Conservation (phyloP, 2,797 vertebrate genomes). For the Agapornis canus region DNA sequence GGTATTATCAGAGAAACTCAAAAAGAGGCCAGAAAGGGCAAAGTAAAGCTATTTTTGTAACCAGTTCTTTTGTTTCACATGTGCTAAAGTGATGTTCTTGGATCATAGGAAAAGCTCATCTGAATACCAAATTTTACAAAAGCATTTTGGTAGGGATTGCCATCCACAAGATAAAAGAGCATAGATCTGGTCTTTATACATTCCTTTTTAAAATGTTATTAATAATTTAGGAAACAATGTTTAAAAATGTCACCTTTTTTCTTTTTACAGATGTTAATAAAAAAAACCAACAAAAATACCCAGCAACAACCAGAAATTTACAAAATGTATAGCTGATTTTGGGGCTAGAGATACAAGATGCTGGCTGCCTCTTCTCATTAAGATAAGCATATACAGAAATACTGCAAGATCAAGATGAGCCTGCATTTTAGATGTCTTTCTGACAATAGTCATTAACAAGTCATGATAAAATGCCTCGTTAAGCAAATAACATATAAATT, state of each 20-base stretch:
- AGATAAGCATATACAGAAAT: background rate
- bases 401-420: background rate
- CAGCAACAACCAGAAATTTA: background rate
- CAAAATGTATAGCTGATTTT: background rate
- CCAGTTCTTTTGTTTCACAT: background rate
- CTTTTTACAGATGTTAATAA: background rate
- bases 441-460: constrained; percentile 40
- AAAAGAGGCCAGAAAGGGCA: background rate
- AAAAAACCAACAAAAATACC: background rate
- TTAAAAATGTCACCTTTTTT: background rate
- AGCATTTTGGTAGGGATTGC: background rate
- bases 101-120: background rate
- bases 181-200: background rate
- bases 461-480: constrained; percentile 55
- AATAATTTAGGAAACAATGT: background rate
- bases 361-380: fast-evolving
- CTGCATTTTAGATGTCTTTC: constrained; percentile 1
- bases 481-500: constrained; percentile 52
- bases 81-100: background rate
- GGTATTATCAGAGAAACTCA: background rate
- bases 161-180: background rate
- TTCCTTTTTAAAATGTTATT: background rate
- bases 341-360: background rate
- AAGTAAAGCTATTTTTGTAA: background rate
- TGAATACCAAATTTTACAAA: background rate